Evolutionary conservation across 2,113 vertebrate genomes (phyloP).

Genomic region (Boulengeromyrus knoepffleri): DNA sequence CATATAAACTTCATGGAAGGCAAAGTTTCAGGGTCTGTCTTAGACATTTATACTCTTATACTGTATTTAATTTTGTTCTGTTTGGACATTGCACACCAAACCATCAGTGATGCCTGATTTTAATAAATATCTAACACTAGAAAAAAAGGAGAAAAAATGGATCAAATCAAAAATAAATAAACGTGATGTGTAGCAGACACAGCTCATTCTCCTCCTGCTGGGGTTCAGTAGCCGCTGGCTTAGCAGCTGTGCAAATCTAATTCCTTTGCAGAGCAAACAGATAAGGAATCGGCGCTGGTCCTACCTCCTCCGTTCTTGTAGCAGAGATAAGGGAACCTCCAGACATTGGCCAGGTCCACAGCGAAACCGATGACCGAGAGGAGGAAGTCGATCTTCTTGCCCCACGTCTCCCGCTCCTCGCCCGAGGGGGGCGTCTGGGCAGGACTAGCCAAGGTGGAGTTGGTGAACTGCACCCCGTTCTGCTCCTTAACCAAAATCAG

Average conservation of each 20-base stretch:
- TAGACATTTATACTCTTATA: neutral
- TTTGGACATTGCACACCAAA: neutral
- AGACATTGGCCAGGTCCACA: slow-evolving; percentile 81
- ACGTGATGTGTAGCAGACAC: neutral
- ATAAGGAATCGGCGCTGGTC: slow-evolving; percentile 19
- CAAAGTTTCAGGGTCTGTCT: neutral
- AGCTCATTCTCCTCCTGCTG: neutral
- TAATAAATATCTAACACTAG: neutral
- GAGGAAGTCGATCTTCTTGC: slow-evolving; percentile 83
- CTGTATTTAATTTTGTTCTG: neutral
- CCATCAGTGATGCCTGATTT: neutral
- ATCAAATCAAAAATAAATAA: neutral
- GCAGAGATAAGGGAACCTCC: slow-evolving; percentile 84
- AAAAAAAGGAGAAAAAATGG: neutral
- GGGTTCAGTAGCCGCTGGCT: slow-evolving; percentile 44
- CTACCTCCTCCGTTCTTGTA: slow-evolving; percentile 86
- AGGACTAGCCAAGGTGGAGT: slow-evolving; percentile 59
- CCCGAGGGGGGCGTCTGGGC: slow-evolving; percentile 39
- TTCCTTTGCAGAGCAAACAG: slow-evolving; percentile 28
- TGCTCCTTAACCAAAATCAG: slow-evolving; percentile 79
- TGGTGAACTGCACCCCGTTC: slow-evolving; percentile 79
- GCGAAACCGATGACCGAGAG: slow-evolving; percentile 82
- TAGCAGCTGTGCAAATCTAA: slow-evolving; percentile 51
- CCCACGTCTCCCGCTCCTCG: slow-evolving; percentile 77
- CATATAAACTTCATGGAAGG: neutral